Evolutionary conservation across 2,113 vertebrate species (phyloP).

Genomic region (Brienomyrus longianalis): DNA sequence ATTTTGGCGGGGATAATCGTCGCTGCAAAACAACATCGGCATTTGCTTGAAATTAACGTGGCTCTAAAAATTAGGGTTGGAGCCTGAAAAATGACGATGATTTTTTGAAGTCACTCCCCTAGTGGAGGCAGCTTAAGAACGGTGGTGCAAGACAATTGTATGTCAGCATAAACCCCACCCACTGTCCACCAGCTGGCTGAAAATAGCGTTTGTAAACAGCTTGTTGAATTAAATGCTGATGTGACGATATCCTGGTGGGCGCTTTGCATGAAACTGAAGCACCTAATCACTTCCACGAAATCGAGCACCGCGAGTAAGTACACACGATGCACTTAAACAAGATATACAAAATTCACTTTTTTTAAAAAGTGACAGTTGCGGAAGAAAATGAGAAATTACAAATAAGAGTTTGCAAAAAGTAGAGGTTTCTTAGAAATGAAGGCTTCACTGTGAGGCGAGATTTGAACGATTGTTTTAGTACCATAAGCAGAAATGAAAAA

Average conservation of each 20-base stretch:
- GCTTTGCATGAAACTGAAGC: background rate
- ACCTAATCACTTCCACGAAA: background rate
- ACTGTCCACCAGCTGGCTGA: background rate
- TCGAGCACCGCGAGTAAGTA: too few relatives aligned
- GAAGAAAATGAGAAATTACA: background rate
- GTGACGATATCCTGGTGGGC: background rate
- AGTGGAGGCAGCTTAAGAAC: background rate
- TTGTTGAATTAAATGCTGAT: background rate
- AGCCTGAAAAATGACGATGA: background rate
- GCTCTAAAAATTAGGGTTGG: background rate
- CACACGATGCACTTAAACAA: background rate
- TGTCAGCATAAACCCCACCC: background rate
- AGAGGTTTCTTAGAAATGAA: background rate
- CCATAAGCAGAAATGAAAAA: background rate
- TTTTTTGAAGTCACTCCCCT: background rate
- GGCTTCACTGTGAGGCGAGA: background rate
- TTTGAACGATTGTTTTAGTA: background rate
- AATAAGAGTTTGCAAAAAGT: background rate
- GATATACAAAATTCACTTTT: background rate
- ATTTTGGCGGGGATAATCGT: background rate
- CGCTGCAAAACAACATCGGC: background rate
- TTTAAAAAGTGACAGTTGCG: background rate
- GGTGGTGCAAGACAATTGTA: background rate
- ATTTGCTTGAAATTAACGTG: background rate
- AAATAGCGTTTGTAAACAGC: background rate